A percentile compares a stretch with the other conserved stretches of the same genome.
These are phyloP conservation scores for Bellardia pandia DNA, from an alignment of 2,888 invertebrate genomes.

Conservation along the genomic window DNA sequence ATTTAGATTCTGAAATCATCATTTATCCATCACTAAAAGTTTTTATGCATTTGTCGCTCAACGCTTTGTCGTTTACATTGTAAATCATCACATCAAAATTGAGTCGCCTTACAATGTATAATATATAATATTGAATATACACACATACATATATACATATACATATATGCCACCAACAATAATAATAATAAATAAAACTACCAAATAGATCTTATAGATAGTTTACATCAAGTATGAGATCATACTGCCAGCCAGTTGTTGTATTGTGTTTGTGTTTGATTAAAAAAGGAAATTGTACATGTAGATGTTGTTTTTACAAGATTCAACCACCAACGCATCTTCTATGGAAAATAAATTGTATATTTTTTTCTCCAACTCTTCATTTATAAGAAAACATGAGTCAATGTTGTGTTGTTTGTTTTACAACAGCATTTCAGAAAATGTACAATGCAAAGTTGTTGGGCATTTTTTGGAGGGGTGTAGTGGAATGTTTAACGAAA, in stretches of 20 bases:
- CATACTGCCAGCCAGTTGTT: slow-evolving; percentile 34
- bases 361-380: neutral
- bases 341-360: slow-evolving; percentile 25
- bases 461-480: neutral
- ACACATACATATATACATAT: too few relatives aligned
- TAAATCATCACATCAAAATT: neutral
- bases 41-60: neutral
- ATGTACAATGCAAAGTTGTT: slow-evolving; percentile 1
- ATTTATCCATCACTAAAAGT: too few relatives aligned
- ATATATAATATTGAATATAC: slow-evolving; percentile 7
- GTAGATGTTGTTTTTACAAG: slow-evolving; percentile 18
- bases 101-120: neutral
- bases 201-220: slow-evolving; percentile 43
- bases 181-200: slow-evolving; percentile 30
- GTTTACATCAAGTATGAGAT: slow-evolving; percentile 53
- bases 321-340: slow-evolving; percentile 62
- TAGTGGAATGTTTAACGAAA: too few relatives aligned
- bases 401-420: slow-evolving; percentile 21
- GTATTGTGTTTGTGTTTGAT: slow-evolving; percentile 42
- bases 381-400: slow-evolving; percentile 33
- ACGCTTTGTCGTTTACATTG: slow-evolving; percentile 17
- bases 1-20: too few relatives aligned
- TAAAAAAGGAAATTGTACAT: slow-evolving; percentile 21
- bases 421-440: slow-evolving; percentile 5
- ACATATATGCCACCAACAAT: neutral